Percentiles rank a stretch among this genome's conserved stretches.
These are phyloP conservation scores for Chesias legatella DNA, from an alignment of 2,888 invertebrate species.

Conservation along the genomic window DNA sequence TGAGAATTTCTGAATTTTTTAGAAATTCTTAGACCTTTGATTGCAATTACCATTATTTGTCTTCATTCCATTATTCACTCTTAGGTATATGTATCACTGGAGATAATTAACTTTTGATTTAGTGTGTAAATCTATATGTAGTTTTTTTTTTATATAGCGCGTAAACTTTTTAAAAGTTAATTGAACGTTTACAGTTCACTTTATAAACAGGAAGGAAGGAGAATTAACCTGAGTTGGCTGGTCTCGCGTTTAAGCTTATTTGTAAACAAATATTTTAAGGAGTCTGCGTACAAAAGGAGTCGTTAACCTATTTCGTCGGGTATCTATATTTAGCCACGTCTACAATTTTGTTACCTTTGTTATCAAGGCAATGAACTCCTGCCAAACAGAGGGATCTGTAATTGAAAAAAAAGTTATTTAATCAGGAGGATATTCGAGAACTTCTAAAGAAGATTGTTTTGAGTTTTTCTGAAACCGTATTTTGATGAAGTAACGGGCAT, in stretches of 20 bases:
- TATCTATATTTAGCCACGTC: constrained; percentile 57
- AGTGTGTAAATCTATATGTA: too few species aligned
- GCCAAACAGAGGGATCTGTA: constrained; percentile 7
- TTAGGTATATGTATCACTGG: too few species aligned
- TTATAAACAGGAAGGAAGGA: neutral
- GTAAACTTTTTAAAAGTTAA: too few species aligned
- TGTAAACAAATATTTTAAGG: constrained; percentile 3
- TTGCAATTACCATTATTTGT: too few species aligned
- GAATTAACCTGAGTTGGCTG: neutral
- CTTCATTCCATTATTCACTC: too few species aligned
- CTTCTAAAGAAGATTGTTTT: neutral
- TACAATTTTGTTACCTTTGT: constrained; percentile 43
- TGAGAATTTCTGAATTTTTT: too few species aligned
- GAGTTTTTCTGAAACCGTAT: neutral
- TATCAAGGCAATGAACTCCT: constrained; percentile 34
- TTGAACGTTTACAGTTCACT: too few species aligned
- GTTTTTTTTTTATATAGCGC: too few species aligned
- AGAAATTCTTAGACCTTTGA: too few species aligned
- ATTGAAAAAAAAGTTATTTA: constrained; percentile 9
- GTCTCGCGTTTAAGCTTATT: neutral
- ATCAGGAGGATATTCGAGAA: constrained; percentile 1
- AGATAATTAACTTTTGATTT: too few species aligned
- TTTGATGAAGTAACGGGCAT: too few species aligned
- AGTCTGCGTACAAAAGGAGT: constrained; percentile 49
- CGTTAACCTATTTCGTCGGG: constrained; percentile 64